Percentiles rank a stretch among this genome's conserved stretches.
Evolutionary conservation across 2,888 invertebrate species (phyloP).

Genomic region (Lithophane semibrunnea): DNA sequence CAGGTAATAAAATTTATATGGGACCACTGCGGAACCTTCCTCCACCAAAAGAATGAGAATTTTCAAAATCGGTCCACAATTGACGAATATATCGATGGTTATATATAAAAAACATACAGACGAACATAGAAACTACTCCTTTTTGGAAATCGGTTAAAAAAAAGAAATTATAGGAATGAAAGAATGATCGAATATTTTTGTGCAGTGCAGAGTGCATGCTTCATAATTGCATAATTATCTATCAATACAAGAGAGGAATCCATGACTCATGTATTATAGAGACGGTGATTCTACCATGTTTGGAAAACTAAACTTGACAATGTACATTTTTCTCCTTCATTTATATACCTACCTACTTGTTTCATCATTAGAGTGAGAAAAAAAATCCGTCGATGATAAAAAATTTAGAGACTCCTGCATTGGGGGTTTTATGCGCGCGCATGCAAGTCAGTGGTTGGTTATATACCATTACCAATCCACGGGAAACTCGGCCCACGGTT

Average conservation of each 20-base stretch:
- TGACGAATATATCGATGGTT: no score
- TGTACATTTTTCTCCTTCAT: constrained; percentile 23
- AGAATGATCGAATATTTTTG: constrained; percentile 8
- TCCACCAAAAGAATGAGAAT: no score
- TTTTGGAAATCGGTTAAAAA: neutral
- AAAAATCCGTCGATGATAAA: neutral
- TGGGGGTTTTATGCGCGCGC: neutral
- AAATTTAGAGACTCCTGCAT: neutral
- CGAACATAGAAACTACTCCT: no score
- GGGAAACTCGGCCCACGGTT: neutral
- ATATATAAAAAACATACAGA: no score
- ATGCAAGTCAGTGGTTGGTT: no score
- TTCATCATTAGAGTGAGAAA: neutral
- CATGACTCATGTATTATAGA: constrained; percentile 46
- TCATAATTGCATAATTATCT: constrained; percentile 29
- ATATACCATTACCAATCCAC: neutral
- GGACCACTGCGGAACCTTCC: no score
- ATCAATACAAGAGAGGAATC: constrained; percentile 44
- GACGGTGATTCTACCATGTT: constrained; percentile 29
- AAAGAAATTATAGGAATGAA: neutral
- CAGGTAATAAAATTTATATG: no score
- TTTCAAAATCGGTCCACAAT: no score
- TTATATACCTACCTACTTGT: neutral
- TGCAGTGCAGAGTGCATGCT: constrained; percentile 10
- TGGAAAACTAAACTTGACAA: constrained; percentile 49